phyloP scores from a whole-genome alignment of 2,888 invertebrate species.

The Drosophila neotestacea region DNA sequence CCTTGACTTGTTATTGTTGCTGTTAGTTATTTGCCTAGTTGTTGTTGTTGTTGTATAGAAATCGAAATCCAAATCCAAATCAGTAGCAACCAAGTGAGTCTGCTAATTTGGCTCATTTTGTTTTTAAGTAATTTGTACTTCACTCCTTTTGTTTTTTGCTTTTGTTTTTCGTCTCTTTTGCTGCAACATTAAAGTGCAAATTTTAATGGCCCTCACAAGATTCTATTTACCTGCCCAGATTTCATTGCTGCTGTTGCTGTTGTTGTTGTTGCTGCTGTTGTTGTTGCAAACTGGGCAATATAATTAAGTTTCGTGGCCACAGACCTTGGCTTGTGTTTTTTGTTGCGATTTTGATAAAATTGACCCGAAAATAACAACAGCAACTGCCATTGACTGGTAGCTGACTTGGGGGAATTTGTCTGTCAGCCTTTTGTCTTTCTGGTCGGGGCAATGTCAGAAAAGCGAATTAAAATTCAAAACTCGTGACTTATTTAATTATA shows the following conservation, averaged over 20 bases:
- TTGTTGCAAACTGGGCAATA: constrained; percentile 63
- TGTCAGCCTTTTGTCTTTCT: constrained; percentile 54
- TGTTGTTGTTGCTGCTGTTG: constrained; percentile 26
- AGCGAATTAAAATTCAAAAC: constrained; percentile 79
- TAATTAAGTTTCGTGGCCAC: constrained; percentile 78
- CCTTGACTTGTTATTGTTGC: constrained; percentile 61
- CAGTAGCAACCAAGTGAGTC: constrained; percentile 76
- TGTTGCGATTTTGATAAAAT: constrained; percentile 75
- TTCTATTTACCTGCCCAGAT: constrained; percentile 67
- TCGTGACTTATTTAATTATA: constrained; percentile 82
- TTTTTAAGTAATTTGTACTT: constrained; percentile 79
- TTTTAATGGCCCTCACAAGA: constrained; percentile 72
- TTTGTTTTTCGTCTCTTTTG: constrained; percentile 26
- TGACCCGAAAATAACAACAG: constrained; percentile 65
- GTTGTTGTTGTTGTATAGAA: constrained; percentile 53
- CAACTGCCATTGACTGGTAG: constrained; percentile 69
- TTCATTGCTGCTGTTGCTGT: constrained; percentile 33
- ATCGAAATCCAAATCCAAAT: constrained; percentile 71
- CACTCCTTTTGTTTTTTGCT: constrained; percentile 47
- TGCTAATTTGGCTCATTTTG: constrained; percentile 80
- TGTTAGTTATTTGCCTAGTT: constrained; percentile 18
- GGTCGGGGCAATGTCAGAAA: constrained; percentile 47
- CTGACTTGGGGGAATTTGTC: constrained; percentile 56
- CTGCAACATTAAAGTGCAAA: constrained; percentile 75
- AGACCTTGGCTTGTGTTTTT: constrained; percentile 72